Evolutionary conservation across 2,888 invertebrate species (phyloP).

Genomic region (Agapostemon virescens): DNA sequence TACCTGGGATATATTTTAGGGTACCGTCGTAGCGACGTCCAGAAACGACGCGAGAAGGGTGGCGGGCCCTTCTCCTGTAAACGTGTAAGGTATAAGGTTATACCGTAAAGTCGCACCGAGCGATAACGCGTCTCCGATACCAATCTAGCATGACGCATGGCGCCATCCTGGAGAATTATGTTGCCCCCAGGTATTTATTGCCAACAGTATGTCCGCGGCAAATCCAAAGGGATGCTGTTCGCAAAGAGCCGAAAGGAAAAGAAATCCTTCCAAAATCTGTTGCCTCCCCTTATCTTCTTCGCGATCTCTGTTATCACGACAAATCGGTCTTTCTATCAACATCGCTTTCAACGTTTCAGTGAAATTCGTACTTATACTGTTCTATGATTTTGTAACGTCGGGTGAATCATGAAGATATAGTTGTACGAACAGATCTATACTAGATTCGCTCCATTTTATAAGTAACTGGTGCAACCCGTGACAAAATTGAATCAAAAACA

Average conservation of each 20-base stretch:
- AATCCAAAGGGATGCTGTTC: slow-evolving; percentile 41
- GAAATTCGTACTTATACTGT: background rate
- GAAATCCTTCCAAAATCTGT: slow-evolving; percentile 28
- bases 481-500: background rate
- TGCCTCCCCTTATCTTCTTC: background rate
- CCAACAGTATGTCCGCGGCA: slow-evolving; percentile 58
- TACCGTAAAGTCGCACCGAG: slow-evolving; percentile 64
- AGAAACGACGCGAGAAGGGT: slow-evolving; percentile 53
- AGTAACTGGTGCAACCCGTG: background rate
- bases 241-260: slow-evolving; percentile 9
- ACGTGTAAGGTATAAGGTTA: slow-evolving; percentile 64
- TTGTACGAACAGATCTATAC: background rate
- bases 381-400: background rate
- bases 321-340: background rate
- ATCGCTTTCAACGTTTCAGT: background rate
- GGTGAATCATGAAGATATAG: background rate
- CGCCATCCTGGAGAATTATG: slow-evolving; percentile 71
- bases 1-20: slow-evolving; percentile 56
- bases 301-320: background rate
- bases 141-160: slow-evolving; percentile 75
- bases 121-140: slow-evolving; percentile 74
- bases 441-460: background rate
- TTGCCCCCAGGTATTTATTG: slow-evolving; percentile 71
- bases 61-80: slow-evolving; percentile 52
- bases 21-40: slow-evolving; percentile 52